A percentile compares a stretch with the other conserved stretches of the same genome.
These are phyloP conservation scores for Leuctra nigra DNA, from an alignment of 2,888 invertebrate species.

Conservation along the genomic window DNA sequence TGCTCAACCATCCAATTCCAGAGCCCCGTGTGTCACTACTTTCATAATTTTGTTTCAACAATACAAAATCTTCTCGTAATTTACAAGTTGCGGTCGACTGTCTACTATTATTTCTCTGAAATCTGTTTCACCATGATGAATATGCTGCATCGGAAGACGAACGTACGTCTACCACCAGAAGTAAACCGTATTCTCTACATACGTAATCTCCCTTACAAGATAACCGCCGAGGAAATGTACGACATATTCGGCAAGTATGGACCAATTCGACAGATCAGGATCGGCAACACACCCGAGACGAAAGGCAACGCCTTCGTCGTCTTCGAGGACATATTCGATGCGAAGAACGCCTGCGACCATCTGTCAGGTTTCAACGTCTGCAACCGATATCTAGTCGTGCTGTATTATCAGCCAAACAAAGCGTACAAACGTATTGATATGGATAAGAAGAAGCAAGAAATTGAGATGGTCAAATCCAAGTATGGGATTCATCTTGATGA, in stretches of 20 bases:
- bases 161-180: slow-evolving; percentile 96
- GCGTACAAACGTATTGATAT: slow-evolving; percentile 93
- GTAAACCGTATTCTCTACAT: slow-evolving; percentile 96
- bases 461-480: slow-evolving; percentile 91
- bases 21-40: no score
- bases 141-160: no score
- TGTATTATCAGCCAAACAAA: slow-evolving; percentile 89
- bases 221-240: slow-evolving; percentile 99
- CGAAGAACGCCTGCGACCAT: slow-evolving; percentile 99
- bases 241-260: slow-evolving; percentile 99
- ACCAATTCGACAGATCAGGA: slow-evolving; percentile 95
- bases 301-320: slow-evolving; percentile 99
- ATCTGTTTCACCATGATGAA: no score
- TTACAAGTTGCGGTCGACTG: no score
- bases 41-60: no score
- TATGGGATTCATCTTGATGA: slow-evolving; percentile 65
- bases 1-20: no score
- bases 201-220: slow-evolving; percentile 97
- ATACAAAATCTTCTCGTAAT: no score
- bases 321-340: slow-evolving; percentile 99
- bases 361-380: slow-evolving; percentile 98
- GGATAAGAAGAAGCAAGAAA: slow-evolving; percentile 92
- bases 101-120: no score
- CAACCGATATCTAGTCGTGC: slow-evolving; percentile 95
- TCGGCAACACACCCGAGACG: slow-evolving; percentile 96